phyloP scores from a whole-genome alignment of 53 echinoderm and acorn worm species.

The Holothuria scabra region DNA sequence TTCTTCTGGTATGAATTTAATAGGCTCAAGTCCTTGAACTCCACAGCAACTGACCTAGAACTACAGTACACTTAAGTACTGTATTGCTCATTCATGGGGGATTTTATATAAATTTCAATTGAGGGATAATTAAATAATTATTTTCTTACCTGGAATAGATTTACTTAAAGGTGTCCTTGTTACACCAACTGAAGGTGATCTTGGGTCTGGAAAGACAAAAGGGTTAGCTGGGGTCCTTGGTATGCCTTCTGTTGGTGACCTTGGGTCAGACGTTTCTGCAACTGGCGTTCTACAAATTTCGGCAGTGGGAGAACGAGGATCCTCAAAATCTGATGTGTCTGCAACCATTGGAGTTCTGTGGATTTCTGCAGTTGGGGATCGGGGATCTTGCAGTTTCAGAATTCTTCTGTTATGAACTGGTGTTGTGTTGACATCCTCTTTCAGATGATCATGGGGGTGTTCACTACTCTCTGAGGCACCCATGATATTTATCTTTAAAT shows the following conservation, averaged over 20 bases:
- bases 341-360: conserved; percentile 79
- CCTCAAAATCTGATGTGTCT: conserved; percentile 57
- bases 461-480: conserved; percentile 77
- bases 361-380: conserved; percentile 83
- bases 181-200: conserved; percentile 77
- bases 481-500: conserved; percentile 63
- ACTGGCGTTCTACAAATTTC: conserved; percentile 77
- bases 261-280: conserved; percentile 76
- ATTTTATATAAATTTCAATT: too few relatives aligned
- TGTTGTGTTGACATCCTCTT: conserved; percentile 58
- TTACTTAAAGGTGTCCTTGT: conserved; percentile 83
- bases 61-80: too few relatives aligned
- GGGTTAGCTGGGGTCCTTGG: conserved; percentile 57
- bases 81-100: too few relatives aligned
- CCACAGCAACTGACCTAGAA: too few relatives aligned
- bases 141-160: conserved; percentile 34
- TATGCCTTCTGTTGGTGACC: conserved; percentile 84
- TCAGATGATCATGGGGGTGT: conserved; percentile 36
- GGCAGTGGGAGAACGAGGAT: conserved; percentile 72
- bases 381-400: conserved; percentile 73
- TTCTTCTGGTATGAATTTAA: too few relatives aligned
- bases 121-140: too few relatives aligned
- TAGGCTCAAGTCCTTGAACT: too few relatives aligned
- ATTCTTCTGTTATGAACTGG: conserved; percentile 68
- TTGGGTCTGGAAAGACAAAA: conserved; percentile 74